These are phyloP conservation scores for Lineus longissimus DNA, from an alignment of 1,140 invertebrate genomes.

Conservation along the genomic window DNA sequence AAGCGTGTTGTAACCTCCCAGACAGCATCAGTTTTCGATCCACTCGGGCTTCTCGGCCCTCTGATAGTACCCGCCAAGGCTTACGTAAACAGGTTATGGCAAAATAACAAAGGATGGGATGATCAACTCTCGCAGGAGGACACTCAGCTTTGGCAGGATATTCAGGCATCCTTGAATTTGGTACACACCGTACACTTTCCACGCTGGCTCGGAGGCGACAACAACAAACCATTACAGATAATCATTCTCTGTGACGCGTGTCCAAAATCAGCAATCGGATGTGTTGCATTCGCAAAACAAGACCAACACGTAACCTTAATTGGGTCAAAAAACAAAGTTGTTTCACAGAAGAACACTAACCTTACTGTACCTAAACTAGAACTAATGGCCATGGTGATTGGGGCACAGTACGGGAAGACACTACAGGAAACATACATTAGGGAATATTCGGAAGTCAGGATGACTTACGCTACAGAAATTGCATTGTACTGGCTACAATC, in stretches of 20 bases:
- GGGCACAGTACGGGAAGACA: neutral
- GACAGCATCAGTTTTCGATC: neutral
- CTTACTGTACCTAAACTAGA: constrained; percentile 1
- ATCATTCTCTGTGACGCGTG: neutral
- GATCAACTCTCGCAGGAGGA: neutral
- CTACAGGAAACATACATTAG: neutral
- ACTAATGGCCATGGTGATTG: constrained; percentile 1
- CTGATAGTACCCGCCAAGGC: neutral
- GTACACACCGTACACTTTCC: neutral
- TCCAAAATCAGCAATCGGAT: neutral
- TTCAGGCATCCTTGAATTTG: neutral
- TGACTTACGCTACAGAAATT: neutral
- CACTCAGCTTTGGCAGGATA: neutral
- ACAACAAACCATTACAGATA: neutral
- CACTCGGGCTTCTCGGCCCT: neutral
- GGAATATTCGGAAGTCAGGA: neutral
- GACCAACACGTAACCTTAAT: neutral
- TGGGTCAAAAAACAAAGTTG: neutral
- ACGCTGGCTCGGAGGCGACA: neutral
- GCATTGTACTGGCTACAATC: neutral
- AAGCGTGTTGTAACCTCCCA: neutral
- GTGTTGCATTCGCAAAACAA: neutral
- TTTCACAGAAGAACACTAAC: neutral
- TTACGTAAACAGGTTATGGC: neutral
- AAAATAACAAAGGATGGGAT: neutral